These are phyloP conservation scores for Melierax canorus DNA, from an alignment of 2,113 vertebrate species.

Conservation along the genomic window DNA sequence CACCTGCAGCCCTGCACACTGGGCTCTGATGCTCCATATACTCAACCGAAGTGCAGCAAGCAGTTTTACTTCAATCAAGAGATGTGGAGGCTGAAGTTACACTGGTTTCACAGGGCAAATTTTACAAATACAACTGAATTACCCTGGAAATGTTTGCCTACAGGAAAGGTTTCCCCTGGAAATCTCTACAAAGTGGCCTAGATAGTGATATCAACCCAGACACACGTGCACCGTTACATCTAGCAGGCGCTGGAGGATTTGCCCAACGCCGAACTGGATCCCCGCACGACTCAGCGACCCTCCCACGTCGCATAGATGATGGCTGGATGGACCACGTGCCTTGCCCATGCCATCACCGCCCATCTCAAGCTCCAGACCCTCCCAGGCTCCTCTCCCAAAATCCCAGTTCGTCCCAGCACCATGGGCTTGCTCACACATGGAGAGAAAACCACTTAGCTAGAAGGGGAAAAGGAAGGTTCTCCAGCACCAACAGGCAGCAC, in stretches of 20 bases:
- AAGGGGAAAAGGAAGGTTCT: not conserved
- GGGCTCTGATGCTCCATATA: not conserved
- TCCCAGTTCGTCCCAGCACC: not conserved
- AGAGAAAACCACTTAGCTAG: not conserved
- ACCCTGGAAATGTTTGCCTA: not conserved
- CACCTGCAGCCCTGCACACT: not conserved
- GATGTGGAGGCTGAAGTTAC: not conserved
- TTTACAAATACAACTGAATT: not conserved
- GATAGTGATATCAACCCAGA: not conserved
- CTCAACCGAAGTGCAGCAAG: not conserved
- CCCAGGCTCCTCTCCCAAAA: not conserved
- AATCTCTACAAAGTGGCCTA: not conserved
- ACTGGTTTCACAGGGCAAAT: not conserved
- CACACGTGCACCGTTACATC: fast-evolving
- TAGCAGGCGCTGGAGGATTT: not conserved
- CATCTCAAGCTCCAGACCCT: not conserved
- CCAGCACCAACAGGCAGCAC: not conserved
- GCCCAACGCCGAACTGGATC: not conserved
- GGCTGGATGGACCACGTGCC: not conserved
- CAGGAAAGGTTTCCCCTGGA: not conserved
- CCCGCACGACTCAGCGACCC: not conserved
- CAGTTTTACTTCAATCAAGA: too few relatives aligned
- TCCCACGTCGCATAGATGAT: fast-evolving
- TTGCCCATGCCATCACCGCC: not conserved
- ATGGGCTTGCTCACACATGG: not conserved